Percentiles rank a stretch among this genome's conserved stretches.
These are phyloP conservation scores for Gila orcuttii DNA, from an alignment of 2,113 vertebrate genomes.

Conservation along the genomic window DNA sequence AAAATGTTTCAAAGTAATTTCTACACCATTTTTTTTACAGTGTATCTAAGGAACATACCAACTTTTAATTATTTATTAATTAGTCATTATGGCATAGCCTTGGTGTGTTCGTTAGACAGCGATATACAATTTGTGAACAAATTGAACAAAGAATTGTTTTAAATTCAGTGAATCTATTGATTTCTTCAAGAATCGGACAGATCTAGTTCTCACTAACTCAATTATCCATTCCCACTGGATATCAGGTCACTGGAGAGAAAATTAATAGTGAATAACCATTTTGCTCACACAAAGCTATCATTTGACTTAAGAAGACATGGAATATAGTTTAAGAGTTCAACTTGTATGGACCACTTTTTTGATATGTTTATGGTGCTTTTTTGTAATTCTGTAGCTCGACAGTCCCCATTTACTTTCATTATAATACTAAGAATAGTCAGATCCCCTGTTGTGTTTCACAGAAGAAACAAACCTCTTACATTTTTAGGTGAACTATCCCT, in stretches of 20 bases:
- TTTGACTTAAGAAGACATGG: not conserved
- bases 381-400: not conserved
- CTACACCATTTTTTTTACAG: not conserved
- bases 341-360: not conserved
- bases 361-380: not conserved
- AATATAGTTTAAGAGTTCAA: not conserved
- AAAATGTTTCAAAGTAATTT: not conserved
- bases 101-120: not conserved
- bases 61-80: not conserved
- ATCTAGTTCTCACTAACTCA: not conserved
- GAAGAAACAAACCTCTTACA: not conserved
- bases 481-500: not conserved
- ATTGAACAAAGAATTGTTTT: constrained; percentile 11
- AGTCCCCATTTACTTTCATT: not conserved
- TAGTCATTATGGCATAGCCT: not conserved
- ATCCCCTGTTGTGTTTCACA: not conserved
- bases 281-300: not conserved
- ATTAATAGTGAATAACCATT: not conserved
- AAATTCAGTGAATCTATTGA: not conserved
- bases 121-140: not conserved
- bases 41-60: not conserved
- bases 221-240: not conserved
- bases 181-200: not conserved
- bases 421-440: not conserved
- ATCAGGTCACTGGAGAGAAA: not conserved